Conservation (phyloP, 2,113 vertebrate genomes). For the Phaethornis superciliosus region DNA sequence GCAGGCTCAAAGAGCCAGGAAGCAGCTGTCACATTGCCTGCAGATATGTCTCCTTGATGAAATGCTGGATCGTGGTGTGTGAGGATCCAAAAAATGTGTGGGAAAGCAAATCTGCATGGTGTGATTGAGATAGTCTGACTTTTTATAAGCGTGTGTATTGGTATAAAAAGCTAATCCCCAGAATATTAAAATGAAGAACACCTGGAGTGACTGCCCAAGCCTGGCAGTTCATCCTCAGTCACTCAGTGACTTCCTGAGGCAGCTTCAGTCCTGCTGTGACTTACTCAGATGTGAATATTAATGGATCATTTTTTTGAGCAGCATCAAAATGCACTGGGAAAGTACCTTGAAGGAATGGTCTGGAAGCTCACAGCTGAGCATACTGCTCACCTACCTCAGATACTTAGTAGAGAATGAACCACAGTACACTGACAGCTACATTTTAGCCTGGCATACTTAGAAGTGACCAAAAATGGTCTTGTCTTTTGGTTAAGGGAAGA, state of each 20-base stretch:
- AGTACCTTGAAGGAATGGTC: background rate
- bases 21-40: conserved; percentile 56
- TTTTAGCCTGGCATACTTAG: background rate
- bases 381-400: background rate
- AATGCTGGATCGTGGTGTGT: conserved; percentile 4
- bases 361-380: background rate
- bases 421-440: background rate
- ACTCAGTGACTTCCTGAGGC: background rate
- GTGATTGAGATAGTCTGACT: background rate
- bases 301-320: background rate
- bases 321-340: background rate
- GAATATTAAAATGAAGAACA: background rate
- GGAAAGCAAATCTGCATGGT: background rate
- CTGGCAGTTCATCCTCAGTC: background rate
- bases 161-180: background rate
- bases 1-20: conserved; percentile 14
- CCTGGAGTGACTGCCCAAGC: background rate
- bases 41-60: conserved; percentile 21
- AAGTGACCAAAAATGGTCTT: background rate
- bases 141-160: background rate
- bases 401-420: background rate
- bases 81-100: conserved; percentile 26
- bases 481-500: background rate
- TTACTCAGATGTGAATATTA: background rate
- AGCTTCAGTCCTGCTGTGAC: background rate